Conservation (phyloP, 2,888 invertebrate species). For the Amphipoea oculea region DNA sequence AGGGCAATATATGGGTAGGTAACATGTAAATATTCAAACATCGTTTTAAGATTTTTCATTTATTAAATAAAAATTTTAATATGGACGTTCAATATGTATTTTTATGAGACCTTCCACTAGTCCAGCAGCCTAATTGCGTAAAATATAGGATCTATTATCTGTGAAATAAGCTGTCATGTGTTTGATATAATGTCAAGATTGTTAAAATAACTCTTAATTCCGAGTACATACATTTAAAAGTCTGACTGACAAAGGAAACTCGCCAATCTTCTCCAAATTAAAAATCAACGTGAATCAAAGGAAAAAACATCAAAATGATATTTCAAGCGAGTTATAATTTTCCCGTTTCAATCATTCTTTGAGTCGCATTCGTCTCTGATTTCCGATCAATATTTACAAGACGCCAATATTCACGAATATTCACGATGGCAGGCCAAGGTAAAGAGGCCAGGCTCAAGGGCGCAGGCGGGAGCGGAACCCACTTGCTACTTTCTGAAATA, state of each 20-base stretch:
- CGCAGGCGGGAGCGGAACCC: background rate
- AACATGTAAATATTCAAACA: background rate
- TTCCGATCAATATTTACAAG: constrained; percentile 46
- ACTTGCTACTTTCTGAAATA: constrained; percentile 17
- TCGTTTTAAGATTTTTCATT: background rate
- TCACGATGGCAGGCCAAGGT: constrained; percentile 33
- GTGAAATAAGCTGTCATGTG: background rate
- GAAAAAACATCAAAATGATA: background rate
- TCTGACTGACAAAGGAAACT: background rate
- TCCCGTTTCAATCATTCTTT: background rate
- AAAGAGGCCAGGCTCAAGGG: constrained; percentile 50
- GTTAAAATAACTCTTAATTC: background rate
- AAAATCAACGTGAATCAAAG: constrained; percentile 20
- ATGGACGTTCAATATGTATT: background rate
- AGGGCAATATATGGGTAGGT: background rate
- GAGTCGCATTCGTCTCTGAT: constrained; percentile 18
- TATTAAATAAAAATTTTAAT: too few species aligned
- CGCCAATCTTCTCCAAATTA: background rate
- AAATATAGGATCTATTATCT: background rate
- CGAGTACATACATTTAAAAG: background rate
- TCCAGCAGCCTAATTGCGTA: too few species aligned
- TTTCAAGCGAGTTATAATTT: constrained; percentile 20
- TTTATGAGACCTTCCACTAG: background rate
- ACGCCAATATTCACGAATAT: constrained; percentile 16
- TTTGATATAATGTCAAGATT: background rate